Evolutionary conservation across 2,888 invertebrate species (phyloP), one percentile per base, ranked within the genome.

Genomic region (Hirtodrosophila duncani): DNA sequence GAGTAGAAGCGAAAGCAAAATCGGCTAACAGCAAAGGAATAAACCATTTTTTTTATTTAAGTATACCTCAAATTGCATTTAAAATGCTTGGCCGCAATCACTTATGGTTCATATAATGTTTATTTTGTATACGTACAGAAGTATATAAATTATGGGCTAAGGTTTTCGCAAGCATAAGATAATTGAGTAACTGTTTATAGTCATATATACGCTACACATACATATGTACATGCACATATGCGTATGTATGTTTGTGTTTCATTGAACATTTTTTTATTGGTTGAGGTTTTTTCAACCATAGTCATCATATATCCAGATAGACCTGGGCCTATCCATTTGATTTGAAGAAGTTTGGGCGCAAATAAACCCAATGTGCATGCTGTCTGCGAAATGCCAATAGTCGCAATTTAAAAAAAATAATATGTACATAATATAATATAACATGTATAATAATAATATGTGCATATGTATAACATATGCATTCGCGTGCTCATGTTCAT

Each of bases 361-460:
- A n/a, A n/a, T n/a, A n/a, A n/a, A n/a, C n/a, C n/a, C n/a, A n/a
- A n/a, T n/a, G n/a, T n/a, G n/a, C n/a, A n/a, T 36, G 23, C 20
- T 11, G 24, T 21, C n/a, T 36, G 36, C 36, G 36, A 39, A 38
- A 49, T 48, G 30, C 38, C 18, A 17, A 37, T 20, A 16, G 4
- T 11, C 34, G 29, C 11, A 27, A 39, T 36, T 41, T 41, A 45
- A 29, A 48, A 43, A 26, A 33, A 37, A 43, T n/a, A n/a, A n/a
- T n/a, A n/a, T n/a, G n/a, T n/a, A n/a, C n/a, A n/a, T n/a, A n/a
- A n/a, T n/a, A n/a, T n/a, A n/a, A n/a, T n/a, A n/a, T n/a, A n/a
- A n/a, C n/a, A n/a, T n/a, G n/a, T n/a, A 43, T 48, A 49, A 27
- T 49, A 56, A 39, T 38, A 38, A 42, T 14, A 6, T 20, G 13